Percentiles rank a stretch among this genome's conserved stretches.
Conservation (phyloP, 1,140 invertebrate genomes). For the Pygmarrhopalites habei region DNA sequence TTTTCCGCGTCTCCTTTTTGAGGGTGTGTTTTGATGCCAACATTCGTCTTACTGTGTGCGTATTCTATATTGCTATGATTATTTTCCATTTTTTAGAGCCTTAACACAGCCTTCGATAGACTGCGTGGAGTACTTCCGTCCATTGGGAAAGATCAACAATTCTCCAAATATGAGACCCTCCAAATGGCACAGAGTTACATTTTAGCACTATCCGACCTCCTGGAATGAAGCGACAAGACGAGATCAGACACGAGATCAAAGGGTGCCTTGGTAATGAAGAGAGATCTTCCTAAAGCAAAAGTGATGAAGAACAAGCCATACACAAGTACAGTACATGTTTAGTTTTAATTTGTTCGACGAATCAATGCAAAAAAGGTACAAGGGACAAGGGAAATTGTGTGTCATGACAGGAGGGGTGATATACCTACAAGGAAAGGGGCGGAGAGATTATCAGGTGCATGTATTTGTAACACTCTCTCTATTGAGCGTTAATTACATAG, state of each 20-base stretch:
- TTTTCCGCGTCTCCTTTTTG: too few relatives aligned
- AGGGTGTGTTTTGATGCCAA: conserved; percentile 24
- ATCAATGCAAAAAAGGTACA: background rate
- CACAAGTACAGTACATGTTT: background rate
- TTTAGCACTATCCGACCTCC: conserved; percentile 72
- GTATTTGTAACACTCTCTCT: too few relatives aligned
- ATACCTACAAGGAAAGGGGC: too few relatives aligned
- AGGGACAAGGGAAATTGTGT: background rate
- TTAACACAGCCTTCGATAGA: conserved; percentile 88
- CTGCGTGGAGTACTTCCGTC: conserved; percentile 82
- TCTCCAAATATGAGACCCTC: conserved; percentile 94
- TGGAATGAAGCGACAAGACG: conserved; percentile 49
- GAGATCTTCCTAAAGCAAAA: too few relatives aligned
- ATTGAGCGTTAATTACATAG: too few relatives aligned
- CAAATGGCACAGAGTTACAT: conserved; percentile 98
- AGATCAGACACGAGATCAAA: background rate
- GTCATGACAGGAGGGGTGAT: too few relatives aligned
- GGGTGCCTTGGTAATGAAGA: too few relatives aligned
- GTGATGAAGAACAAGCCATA: too few relatives aligned
- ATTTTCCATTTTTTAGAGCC: conserved; percentile 45
- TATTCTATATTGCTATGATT: background rate
- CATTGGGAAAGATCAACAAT: conserved; percentile 78
- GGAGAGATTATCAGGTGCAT: too few relatives aligned
- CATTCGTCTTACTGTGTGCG: too few relatives aligned
- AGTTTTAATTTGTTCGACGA: background rate